Evolutionary conservation across 2,797 vertebrate genomes (phyloP).

Genomic region (Sylvilagus floridanus): DNA sequence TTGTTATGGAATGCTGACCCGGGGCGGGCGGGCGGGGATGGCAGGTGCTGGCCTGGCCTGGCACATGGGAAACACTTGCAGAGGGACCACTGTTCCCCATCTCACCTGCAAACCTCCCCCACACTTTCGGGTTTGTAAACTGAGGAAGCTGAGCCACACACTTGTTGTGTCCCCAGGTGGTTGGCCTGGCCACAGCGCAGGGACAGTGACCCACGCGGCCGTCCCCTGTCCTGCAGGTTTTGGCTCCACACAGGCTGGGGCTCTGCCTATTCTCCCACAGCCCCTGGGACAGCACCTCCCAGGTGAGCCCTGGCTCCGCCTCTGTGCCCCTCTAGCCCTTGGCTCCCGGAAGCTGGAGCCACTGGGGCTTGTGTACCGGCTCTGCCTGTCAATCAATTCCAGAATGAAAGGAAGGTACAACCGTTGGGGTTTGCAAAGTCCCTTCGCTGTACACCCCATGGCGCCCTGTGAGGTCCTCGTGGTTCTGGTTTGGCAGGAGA

Average conservation of each 20-base stretch:
- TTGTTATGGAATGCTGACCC: neutral
- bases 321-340: neutral
- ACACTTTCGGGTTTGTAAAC: neutral
- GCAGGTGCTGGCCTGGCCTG: no score
- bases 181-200: neutral
- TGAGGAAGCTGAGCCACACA: neutral
- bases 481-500: neutral
- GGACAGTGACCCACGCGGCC: neutral
- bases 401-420: neutral
- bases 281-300: neutral
- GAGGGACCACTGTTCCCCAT: neutral
- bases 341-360: neutral
- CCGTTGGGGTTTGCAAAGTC: neutral
- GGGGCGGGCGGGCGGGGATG: no score
- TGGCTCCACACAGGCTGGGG: neutral
- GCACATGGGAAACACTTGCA: neutral
- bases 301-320: neutral
- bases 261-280: neutral
- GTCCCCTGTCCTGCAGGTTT: neutral
- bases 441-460: neutral
- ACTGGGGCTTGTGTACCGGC: neutral
- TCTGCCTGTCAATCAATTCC: neutral
- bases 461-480: neutral
- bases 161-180: rapidly evolving
- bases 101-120: neutral